Evolutionary conservation across 2,113 vertebrate genomes (phyloP).

Genomic region (Empidonax alnorum): DNA sequence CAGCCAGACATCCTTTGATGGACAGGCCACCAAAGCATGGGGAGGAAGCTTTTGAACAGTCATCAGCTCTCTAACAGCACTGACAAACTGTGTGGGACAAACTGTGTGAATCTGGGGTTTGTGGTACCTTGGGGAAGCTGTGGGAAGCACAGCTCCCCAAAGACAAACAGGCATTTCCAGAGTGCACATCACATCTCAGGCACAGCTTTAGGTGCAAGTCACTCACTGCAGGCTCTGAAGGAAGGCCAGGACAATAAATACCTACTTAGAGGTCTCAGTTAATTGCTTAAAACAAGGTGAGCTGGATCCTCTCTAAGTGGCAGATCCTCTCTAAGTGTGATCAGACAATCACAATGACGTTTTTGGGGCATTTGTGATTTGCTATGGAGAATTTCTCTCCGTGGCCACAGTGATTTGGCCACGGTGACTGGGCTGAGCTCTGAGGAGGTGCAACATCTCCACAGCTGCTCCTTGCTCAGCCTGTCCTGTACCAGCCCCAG

Average conservation of each 20-base stretch:
- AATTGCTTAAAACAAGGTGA: not conserved
- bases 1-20: not conserved
- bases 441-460: fast-evolving
- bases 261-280: not conserved
- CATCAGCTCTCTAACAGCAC: no score
- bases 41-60: not conserved
- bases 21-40: not conserved
- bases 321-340: no score
- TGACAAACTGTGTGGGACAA: not conserved
- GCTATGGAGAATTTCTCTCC: not conserved
- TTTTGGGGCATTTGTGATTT: not conserved
- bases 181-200: not conserved
- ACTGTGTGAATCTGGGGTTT: not conserved
- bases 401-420: not conserved
- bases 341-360: not conserved
- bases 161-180: not conserved
- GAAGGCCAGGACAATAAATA: not conserved
- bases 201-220: not conserved
- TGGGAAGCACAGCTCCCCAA: not conserved
- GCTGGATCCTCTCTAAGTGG: not conserved
- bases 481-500: not conserved
- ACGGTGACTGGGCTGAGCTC: not conserved
- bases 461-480: not conserved
- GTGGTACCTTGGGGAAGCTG: not conserved
- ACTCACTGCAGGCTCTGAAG: not conserved